Percentiles rank a stretch among this genome's conserved stretches.
Conservation (phyloP, 2,113 vertebrate genomes). For the Sitta europaea region DNA sequence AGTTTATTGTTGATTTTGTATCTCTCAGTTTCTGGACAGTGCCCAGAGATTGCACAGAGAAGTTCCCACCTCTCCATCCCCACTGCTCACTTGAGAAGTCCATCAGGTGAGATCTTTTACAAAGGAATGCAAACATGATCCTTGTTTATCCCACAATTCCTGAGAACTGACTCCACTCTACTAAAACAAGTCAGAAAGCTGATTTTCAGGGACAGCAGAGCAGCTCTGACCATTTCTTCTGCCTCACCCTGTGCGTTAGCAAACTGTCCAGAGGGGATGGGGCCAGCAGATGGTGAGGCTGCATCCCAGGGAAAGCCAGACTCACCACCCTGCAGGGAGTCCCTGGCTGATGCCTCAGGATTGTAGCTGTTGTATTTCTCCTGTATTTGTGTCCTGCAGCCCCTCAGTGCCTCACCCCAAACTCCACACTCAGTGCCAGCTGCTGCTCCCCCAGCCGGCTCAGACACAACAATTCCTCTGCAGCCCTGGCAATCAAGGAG, state of each 20-base stretch:
- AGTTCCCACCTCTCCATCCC: too few relatives aligned
- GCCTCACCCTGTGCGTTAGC: background rate
- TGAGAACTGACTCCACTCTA: too few relatives aligned
- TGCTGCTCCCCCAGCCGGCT: background rate
- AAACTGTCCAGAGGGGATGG: background rate
- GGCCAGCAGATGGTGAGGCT: background rate
- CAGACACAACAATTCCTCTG: background rate
- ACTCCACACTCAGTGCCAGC: background rate
- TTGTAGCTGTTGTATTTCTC: rapidly evolving
- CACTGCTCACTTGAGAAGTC: too few relatives aligned
- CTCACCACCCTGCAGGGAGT: background rate
- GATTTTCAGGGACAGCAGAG: too few relatives aligned
- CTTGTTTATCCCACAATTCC: too few relatives aligned
- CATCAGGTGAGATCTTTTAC: too few relatives aligned
- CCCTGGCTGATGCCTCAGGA: background rate
- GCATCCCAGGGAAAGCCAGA: background rate
- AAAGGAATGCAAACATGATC: too few relatives aligned
- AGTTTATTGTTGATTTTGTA: too few relatives aligned
- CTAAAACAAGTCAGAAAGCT: too few relatives aligned
- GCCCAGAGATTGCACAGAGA: too few relatives aligned
- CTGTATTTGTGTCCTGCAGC: rapidly evolving
- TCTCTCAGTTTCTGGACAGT: too few relatives aligned
- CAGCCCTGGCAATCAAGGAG: background rate
- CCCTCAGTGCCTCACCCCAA: rapidly evolving
- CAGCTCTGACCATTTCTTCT: background rate